Base-by-base conservation (phyloP, 2,797 vertebrate species). In the Harpagifer antarcticus region DNA sequence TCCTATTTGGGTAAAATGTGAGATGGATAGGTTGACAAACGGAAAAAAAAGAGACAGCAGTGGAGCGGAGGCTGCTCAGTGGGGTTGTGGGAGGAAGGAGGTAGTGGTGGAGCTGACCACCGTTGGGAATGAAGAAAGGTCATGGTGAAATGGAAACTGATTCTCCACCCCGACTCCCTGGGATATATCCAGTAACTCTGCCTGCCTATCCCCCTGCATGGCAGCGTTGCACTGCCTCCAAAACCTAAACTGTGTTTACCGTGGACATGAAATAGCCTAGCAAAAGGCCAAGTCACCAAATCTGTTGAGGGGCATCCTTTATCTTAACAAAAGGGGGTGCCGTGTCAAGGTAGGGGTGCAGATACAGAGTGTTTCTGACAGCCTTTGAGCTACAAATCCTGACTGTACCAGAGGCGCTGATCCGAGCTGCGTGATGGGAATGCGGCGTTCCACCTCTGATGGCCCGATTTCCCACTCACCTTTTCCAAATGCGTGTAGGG, bases 141-240 rank as follows among this genome's bases (percentile, higher is more conserved):
- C 95, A 96, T 79, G 80, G 85, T 94, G 92, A 91, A 96, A 93
- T 90, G 94, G 95, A 95, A 96, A 95, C 94, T 91, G 91, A 95
- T 95, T 96, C 95, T 93, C 94, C 94, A 93, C 90, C 92, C 89
- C 54, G 57, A 83, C 93, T 96, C 96, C 88, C 88, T 73, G 80
- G 96, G 96, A 95, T 94, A 95, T 95, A 95, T 95, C 93, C 95
- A 96, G 95, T 97, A 96, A 96, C 95, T 94, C 91, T 94, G 94
- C 89, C 86, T 76, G 88, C 90, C 94, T 95, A 92, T 92, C 66
- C 81, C 77, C 57, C 89, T 81, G 89, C 82, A 89, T 85, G 83
- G 93, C 91, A 72, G 82, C 86, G 85, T 81, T 72, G 74, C 63
- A 89, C 94, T 94, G 93, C 93, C 93, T 96, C 91, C 81, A 93